Conservation (phyloP, 2,888 invertebrate species). For the Meandrusa payeni region DNA sequence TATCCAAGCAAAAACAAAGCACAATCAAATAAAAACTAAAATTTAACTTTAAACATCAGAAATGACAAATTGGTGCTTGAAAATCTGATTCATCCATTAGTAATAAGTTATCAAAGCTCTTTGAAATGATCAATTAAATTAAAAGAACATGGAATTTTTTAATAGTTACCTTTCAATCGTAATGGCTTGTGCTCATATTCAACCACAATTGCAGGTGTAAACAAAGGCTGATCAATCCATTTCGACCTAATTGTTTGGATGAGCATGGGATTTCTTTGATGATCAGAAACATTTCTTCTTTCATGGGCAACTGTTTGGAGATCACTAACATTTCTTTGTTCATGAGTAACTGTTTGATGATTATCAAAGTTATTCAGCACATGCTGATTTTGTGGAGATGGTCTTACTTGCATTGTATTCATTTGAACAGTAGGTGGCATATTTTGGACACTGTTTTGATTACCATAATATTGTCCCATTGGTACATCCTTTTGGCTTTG, state of each 20-base stretch:
- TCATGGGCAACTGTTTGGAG: slow-evolving; percentile 30
- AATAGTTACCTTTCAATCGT: slow-evolving; percentile 73
- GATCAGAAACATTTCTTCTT: slow-evolving; percentile 26
- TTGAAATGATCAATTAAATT: neutral
- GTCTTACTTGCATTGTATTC: slow-evolving; percentile 35
- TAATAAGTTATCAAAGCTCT: too few relatives aligned
- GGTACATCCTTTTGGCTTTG: slow-evolving; percentile 28
- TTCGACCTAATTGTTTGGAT: slow-evolving; percentile 37
- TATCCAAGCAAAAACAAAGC: too few relatives aligned
- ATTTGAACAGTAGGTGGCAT: slow-evolving; percentile 28
- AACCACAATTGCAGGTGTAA: slow-evolving; percentile 81
- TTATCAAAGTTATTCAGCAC: slow-evolving; percentile 35
- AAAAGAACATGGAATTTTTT: slow-evolving; percentile 11
- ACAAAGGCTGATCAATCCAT: slow-evolving; percentile 72
- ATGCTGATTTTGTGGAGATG: slow-evolving; percentile 36
- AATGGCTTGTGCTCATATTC: slow-evolving; percentile 86
- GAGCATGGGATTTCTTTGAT: slow-evolving; percentile 25
- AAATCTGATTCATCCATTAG: too few relatives aligned
- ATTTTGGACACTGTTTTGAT: slow-evolving; percentile 36
- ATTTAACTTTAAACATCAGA: too few relatives aligned
- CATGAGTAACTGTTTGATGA: slow-evolving; percentile 31
- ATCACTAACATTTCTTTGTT: too few relatives aligned
- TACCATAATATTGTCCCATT: slow-evolving; percentile 44
- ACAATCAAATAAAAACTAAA: too few relatives aligned
- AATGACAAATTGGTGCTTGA: too few relatives aligned